Conservation (phyloP, 2,113 vertebrate genomes). For the Phainopepla nitens region DNA sequence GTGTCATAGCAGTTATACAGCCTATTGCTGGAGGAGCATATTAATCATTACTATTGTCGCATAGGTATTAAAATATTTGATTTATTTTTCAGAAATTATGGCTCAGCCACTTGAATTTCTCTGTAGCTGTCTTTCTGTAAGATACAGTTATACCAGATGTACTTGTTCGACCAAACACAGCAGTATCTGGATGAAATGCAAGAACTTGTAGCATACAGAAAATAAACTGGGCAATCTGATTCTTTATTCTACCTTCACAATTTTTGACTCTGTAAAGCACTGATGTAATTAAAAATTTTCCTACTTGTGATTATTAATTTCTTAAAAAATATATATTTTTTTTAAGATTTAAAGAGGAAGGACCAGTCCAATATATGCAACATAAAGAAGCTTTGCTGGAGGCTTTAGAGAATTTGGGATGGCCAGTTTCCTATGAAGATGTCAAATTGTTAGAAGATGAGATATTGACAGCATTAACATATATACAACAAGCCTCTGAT, state of each 20-base stretch:
- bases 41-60: background rate
- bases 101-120: background rate
- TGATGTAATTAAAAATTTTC: background rate
- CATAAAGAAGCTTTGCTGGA: conserved; percentile 70
- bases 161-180: background rate
- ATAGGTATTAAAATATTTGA: background rate
- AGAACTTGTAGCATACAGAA: background rate
- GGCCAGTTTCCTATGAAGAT: conserved; percentile 77
- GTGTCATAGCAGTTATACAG: background rate
- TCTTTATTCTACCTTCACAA: background rate
- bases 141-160: background rate
- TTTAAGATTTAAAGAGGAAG: conserved; percentile 67
- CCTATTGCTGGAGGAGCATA: background rate
- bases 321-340: background rate
- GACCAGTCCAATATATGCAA: conserved; percentile 72
- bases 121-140: background rate
- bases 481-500: conserved; percentile 74
- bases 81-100: background rate
- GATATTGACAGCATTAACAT: conserved; percentile 70
- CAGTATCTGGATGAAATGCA: background rate
- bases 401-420: conserved; percentile 69
- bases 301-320: background rate
- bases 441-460: conserved; percentile 76
- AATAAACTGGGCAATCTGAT: background rate
- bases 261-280: background rate